A percentile compares a stretch with the other conserved stretches of the same genome.
These are phyloP conservation scores for Sminthurinus signatus DNA, from an alignment of 1,140 invertebrate genomes.

Conservation along the genomic window DNA sequence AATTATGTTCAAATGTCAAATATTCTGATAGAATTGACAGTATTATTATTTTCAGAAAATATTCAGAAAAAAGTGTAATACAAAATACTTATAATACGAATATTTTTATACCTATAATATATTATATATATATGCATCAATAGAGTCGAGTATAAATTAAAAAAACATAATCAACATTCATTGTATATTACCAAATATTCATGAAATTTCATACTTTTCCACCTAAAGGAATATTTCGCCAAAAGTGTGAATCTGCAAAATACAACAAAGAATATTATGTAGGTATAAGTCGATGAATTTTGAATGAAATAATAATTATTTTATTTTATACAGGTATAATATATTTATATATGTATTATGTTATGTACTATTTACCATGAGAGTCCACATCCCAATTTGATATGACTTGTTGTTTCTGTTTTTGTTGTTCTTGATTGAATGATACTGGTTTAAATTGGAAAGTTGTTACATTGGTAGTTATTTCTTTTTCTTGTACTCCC, in stretches of 20 bases:
- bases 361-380: conserved; percentile 4
- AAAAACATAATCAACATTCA: too few species aligned
- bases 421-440: neutral
- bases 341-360: too few species aligned
- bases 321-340: too few species aligned
- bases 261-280: neutral
- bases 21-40: neutral
- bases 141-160: too few species aligned
- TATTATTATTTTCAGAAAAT: neutral
- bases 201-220: neutral
- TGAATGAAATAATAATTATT: conserved; percentile 4
- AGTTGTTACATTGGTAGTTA: too few species aligned
- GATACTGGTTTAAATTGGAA: too few species aligned
- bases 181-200: too few species aligned
- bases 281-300: too few species aligned
- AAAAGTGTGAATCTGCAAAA: conserved; percentile 13
- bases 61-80: neutral
- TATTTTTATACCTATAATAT: too few species aligned
- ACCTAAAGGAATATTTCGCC: conserved; percentile 16
- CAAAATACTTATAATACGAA: neutral
- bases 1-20: neutral
- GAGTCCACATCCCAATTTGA: conserved; percentile 5
- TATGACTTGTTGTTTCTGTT: neutral
- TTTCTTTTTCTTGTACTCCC: too few species aligned
- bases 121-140: too few species aligned